phyloP scores from a whole-genome alignment of 2,888 invertebrate species.

The Seladonia tumulorum region DNA sequence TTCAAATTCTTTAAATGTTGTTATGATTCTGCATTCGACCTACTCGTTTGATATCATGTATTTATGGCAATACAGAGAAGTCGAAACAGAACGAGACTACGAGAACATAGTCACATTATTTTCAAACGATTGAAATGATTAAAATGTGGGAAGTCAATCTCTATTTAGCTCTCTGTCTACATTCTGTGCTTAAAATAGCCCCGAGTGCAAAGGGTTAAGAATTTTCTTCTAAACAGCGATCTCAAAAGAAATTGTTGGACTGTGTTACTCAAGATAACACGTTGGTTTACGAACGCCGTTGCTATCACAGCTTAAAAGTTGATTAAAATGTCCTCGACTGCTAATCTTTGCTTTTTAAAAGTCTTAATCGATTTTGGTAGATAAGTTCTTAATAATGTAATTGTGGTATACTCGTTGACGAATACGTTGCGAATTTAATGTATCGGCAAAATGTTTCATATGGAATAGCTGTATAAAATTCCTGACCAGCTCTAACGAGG shows the following conservation, averaged over 20 bases:
- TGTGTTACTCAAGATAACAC: background rate
- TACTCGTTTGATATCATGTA: background rate
- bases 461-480: background rate
- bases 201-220: background rate
- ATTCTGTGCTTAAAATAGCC: background rate
- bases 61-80: background rate
- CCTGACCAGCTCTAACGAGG: background rate
- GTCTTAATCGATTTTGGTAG: background rate
- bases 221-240: background rate
- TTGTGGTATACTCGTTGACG: background rate
- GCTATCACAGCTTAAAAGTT: background rate
- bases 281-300: background rate
- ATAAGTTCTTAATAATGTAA: background rate
- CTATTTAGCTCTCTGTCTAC: background rate
- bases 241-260: background rate
- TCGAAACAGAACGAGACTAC: background rate
- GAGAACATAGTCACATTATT: background rate
- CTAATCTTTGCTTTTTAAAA: background rate
- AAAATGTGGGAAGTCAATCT: background rate
- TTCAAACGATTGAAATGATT: background rate
- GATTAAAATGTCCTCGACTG: background rate
- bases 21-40: background rate
- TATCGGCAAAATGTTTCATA: background rate
- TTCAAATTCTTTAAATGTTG: background rate
- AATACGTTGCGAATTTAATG: background rate